These are phyloP conservation scores for Dolichallabes microphthalmus DNA, from an alignment of 2,113 vertebrate species.

Conservation along the genomic window DNA sequence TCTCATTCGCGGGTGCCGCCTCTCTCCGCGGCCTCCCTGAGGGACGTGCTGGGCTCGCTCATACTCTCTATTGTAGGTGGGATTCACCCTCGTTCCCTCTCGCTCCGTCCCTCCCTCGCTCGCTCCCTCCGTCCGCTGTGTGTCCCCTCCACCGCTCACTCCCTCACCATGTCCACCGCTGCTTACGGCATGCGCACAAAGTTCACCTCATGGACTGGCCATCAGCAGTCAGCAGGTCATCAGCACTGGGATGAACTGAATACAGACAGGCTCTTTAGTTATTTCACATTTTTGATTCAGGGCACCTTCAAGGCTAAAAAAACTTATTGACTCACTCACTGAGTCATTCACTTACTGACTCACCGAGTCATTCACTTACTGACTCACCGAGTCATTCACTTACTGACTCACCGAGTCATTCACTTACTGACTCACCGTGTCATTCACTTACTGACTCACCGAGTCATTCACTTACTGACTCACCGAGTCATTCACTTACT, in stretches of 20 bases:
- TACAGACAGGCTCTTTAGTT: not conserved
- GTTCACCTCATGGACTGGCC: slow-evolving; percentile 28
- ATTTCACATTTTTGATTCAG: not conserved
- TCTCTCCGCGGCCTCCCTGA: slow-evolving; percentile 70
- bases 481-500: not conserved
- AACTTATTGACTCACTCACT: not conserved
- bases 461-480: not conserved
- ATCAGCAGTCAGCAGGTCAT: slow-evolving; percentile 45
- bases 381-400: not conserved
- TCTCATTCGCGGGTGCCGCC: slow-evolving; percentile 60
- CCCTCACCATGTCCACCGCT: slow-evolving; percentile 55
- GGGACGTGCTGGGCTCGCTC: slow-evolving; percentile 73
- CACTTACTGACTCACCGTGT: not conserved
- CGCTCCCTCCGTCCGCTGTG: slow-evolving; percentile 24
- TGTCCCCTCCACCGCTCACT: slow-evolving; percentile 36
- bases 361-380: no score
- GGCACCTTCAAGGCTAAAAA: not conserved
- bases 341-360: not conserved
- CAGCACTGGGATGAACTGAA: slow-evolving; percentile 24
- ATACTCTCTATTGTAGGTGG: slow-evolving; percentile 78
- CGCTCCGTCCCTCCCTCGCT: slow-evolving; percentile 43
- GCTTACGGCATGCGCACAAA: slow-evolving; percentile 19
- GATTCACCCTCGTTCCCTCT: slow-evolving; percentile 57
- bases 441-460: not conserved
- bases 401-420: no score